phyloP scores from a whole-genome alignment of 2,113 vertebrate species.

The Acrocephalus kingi region DNA sequence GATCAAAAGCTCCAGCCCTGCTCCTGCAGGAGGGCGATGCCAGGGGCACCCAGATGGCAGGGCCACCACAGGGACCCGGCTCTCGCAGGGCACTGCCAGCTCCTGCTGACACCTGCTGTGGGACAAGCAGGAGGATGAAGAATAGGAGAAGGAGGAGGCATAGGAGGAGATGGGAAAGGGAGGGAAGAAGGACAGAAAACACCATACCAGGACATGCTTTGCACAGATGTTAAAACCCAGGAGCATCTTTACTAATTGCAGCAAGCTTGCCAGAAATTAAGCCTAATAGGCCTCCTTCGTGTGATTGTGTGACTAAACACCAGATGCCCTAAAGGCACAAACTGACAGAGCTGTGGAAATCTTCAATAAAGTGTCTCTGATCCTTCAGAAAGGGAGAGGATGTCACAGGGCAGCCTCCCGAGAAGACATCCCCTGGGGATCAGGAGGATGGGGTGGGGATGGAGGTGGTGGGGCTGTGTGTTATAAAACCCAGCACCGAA shows the following conservation, averaged over 20 bases:
- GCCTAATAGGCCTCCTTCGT: constrained; percentile 15
- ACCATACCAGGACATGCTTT: background rate
- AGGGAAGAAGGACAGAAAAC: background rate
- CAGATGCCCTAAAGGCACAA: constrained; percentile 49
- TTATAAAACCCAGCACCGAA: background rate
- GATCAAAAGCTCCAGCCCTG: constrained; percentile 1
- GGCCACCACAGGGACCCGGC: accelerated
- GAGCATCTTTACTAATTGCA: constrained; percentile 1
- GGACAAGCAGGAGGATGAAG: background rate
- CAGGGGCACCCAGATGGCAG: background rate
- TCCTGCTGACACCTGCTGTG: background rate
- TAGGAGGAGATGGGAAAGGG: background rate
- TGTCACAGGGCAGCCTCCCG: background rate
- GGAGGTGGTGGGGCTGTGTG: background rate
- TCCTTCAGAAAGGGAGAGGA: background rate
- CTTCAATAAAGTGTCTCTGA: background rate
- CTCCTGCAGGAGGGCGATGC: background rate
- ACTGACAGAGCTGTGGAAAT: constrained; percentile 45
- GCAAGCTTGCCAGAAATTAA: constrained; percentile 42
- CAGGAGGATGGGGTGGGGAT: background rate
- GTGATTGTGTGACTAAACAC: constrained; percentile 34
- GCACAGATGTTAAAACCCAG: constrained; percentile 8
- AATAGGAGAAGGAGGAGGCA: background rate
- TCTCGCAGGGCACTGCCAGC: accelerated
- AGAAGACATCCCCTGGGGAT: background rate